Evolutionary conservation across 2,888 invertebrate species (phyloP), one percentile per base, ranked within the genome.

Genomic region (Heterodera filipjevi): DNA sequence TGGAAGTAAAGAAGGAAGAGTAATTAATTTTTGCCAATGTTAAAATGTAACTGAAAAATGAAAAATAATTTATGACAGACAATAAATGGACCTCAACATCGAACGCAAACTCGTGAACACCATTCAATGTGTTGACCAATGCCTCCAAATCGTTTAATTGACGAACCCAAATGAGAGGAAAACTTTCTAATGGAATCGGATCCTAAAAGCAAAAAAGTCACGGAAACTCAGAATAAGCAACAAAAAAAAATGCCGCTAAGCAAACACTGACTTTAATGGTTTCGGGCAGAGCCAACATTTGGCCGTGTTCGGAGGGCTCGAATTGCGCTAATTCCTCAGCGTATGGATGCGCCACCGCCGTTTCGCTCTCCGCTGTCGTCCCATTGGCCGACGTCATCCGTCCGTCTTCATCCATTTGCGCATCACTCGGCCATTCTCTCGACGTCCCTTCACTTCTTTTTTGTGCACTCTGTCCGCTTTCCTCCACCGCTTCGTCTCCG

Each of bases 81-180:
- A 94, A 93, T n/a, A n/a, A n/a, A n/a, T n/a, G 16, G 16, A 68
- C 68, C 68, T 93, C 92, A 74, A 98, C 91, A 91, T 98, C 98
- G 0, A 98, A 92, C 0, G 95, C 95, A 76, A 98, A 92, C 89
- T 94, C 94, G 2, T 91, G 90, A n/a, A 93, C 92, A 1, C 90
- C 90, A 66, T 91, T 91, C 80, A 99, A 90, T 81, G 93, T 93
- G 0, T 92, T 90, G 3, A 94, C 87, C 68, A 96, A 90, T 3
- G 91, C 90, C 71, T 93, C 90, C 2, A 98, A 89, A 77, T 93
- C 92, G 70, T 93, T 92, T 0, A 30, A 14, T 22, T 68, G 68
- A 19, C 35, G 68, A 8, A 99, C 92, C 82, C 93, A 92, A 3
- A 93, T 91, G 6, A 94, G 90, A 0, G 92, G 92, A 0, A 94